These are phyloP conservation scores for Charadrius vociferus DNA, from an alignment of 2,113 vertebrate species.

Conservation along the genomic window DNA sequence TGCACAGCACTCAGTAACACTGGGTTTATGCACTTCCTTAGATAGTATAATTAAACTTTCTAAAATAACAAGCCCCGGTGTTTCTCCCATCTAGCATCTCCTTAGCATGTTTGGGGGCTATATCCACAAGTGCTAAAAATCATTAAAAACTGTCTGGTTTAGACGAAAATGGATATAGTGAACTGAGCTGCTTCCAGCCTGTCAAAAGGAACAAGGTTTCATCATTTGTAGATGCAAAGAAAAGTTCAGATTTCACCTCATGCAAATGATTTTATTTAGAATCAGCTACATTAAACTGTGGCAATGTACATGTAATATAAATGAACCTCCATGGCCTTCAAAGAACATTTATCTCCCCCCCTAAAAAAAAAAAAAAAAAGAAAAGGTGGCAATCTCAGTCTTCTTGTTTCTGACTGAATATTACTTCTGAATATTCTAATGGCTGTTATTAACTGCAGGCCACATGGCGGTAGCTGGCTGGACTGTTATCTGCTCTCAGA, in stretches of 20 bases:
- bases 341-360: not conserved
- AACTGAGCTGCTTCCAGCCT: not conserved
- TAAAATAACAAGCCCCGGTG: not conserved
- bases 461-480: not conserved
- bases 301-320: not conserved
- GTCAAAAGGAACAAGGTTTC: not conserved
- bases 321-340: not conserved
- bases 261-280: not conserved
- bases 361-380: not conserved
- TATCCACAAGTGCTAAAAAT: not conserved
- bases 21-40: slow-evolving; percentile 20
- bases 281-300: not conserved
- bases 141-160: not conserved
- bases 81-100: not conserved
- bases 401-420: slow-evolving; percentile 7
- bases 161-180: not conserved
- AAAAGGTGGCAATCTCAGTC: not conserved
- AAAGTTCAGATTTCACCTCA: not conserved
- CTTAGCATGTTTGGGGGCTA: not conserved
- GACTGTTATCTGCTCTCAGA: not conserved
- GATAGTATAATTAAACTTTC: slow-evolving; percentile 23
- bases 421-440: not conserved
- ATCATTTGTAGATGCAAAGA: not conserved
- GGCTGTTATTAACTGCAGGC: not conserved
- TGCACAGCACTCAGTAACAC: not conserved